Evolutionary conservation across 1,140 invertebrate species (phyloP).

Genomic region (Apis cerana): DNA sequence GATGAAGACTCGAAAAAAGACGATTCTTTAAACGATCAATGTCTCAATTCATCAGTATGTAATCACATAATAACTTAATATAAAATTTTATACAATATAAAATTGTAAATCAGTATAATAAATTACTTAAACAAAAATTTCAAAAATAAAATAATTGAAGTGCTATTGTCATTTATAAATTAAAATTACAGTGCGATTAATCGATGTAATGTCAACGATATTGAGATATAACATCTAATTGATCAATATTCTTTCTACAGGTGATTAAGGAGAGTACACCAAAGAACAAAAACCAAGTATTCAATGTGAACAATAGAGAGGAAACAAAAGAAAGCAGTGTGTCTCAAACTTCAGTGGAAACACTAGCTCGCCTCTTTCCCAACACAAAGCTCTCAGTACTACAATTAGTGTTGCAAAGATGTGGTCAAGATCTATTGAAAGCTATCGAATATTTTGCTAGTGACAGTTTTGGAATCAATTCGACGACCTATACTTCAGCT

Average conservation of each 20-base stretch:
- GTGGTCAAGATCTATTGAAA: slow-evolving; percentile 92
- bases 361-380: slow-evolving; percentile 92
- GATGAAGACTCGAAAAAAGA: slow-evolving; percentile 29
- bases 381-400: slow-evolving; percentile 92
- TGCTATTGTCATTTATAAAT: not conserved
- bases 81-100: not conserved
- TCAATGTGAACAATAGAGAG: slow-evolving; percentile 48
- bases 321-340: slow-evolving; percentile 67
- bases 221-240: not conserved
- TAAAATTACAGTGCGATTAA: not conserved
- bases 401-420: slow-evolving; percentile 92
- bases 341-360: slow-evolving; percentile 88
- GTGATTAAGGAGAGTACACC: not conserved
- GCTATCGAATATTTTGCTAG: slow-evolving; percentile 86
- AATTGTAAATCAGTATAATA: not conserved
- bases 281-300: slow-evolving; percentile 40
- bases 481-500: slow-evolving; percentile 52
- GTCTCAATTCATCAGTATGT: slow-evolving; percentile 15
- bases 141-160: not conserved
- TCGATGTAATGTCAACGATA: not conserved
- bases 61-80: not conserved
- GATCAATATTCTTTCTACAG: not conserved
- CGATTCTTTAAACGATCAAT: not conserved
- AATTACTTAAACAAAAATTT: not conserved
- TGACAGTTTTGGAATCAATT: slow-evolving; percentile 65